Percentiles rank a stretch among this genome's conserved stretches.
These are phyloP conservation scores for Engraulis encrasicolus DNA, from an alignment of 2,113 vertebrate species.

Conservation along the genomic window DNA sequence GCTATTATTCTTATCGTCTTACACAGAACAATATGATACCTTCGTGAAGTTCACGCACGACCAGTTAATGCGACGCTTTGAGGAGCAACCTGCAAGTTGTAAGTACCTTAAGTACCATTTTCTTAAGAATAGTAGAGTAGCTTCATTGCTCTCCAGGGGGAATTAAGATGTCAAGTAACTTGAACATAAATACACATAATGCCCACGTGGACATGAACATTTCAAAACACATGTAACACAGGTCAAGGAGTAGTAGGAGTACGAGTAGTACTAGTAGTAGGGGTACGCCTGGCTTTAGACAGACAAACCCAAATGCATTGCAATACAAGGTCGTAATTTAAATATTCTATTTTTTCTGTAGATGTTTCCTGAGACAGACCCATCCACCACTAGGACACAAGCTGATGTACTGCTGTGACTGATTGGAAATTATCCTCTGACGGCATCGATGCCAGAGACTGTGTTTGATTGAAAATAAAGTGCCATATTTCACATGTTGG, in stretches of 20 bases:
- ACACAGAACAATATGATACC: slow-evolving; percentile 98
- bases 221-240: no score
- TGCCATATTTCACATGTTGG: slow-evolving; percentile 92
- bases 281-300: no score
- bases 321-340: neutral
- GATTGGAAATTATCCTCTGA: slow-evolving; percentile 64
- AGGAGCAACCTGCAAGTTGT: slow-evolving; percentile 99
- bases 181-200: no score
- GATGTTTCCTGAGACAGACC: slow-evolving; percentile 94
- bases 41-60: slow-evolving; percentile 99
- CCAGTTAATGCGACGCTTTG: slow-evolving; percentile 97
- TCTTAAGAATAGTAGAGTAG: no score
- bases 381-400: slow-evolving; percentile 68
- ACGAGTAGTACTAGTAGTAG: no score
- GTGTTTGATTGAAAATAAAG: slow-evolving; percentile 75
- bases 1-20: slow-evolving; percentile 41
- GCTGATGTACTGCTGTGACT: slow-evolving; percentile 84
- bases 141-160: no score
- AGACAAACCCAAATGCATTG: neutral
- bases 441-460: slow-evolving; percentile 77
- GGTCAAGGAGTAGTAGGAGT: no score
- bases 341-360: slow-evolving; percentile 54
- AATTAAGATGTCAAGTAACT: no score
- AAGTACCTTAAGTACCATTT: no score
- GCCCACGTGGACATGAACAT: no score